Evolutionary conservation across 2,113 vertebrate species (phyloP).

Genomic region (Erythrocercus mccallii): DNA sequence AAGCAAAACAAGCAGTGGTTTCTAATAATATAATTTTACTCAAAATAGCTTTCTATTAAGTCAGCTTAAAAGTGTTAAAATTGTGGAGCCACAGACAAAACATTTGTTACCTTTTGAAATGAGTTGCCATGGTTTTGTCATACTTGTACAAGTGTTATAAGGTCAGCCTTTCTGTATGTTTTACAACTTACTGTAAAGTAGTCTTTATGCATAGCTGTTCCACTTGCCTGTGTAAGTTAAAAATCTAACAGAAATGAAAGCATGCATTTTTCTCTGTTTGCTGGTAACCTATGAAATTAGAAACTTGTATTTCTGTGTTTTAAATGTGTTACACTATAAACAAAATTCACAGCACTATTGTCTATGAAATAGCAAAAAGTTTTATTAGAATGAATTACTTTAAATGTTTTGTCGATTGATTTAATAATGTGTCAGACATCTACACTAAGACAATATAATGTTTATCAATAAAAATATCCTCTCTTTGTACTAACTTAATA

Average conservation of each 20-base stretch:
- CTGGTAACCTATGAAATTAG: conserved; percentile 55
- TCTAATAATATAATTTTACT: background rate
- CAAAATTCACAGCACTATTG: conserved; percentile 46
- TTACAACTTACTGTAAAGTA: conserved; percentile 39
- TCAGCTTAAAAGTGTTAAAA: conserved; percentile 8
- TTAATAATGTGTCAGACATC: conserved; percentile 41
- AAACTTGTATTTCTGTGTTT: conserved; percentile 55
- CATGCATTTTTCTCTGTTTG: conserved; percentile 61
- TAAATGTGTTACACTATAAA: conserved; percentile 62
- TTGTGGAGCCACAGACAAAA: conserved; percentile 44
- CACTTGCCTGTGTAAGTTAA: conserved; percentile 43
- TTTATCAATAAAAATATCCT: conserved; percentile 46
- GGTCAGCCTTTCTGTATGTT: conserved; percentile 54
- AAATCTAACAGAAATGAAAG: conserved; percentile 42
- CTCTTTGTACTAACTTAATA: conserved; percentile 39
- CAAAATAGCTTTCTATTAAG: background rate
- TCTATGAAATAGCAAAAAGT: conserved; percentile 61
- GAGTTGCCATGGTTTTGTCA: conserved; percentile 44
- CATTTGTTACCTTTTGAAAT: conserved; percentile 48
- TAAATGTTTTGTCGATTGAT: conserved; percentile 61
- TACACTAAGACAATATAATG: conserved; percentile 48
- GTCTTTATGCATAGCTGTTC: conserved; percentile 40
- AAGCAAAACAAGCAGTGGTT: conserved; percentile 9
- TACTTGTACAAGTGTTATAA: conserved; percentile 38
- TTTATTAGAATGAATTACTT: conserved; percentile 52